Evolutionary conservation across 2,797 vertebrate genomes (phyloP).

Genomic region (Eulemur mongoz): DNA sequence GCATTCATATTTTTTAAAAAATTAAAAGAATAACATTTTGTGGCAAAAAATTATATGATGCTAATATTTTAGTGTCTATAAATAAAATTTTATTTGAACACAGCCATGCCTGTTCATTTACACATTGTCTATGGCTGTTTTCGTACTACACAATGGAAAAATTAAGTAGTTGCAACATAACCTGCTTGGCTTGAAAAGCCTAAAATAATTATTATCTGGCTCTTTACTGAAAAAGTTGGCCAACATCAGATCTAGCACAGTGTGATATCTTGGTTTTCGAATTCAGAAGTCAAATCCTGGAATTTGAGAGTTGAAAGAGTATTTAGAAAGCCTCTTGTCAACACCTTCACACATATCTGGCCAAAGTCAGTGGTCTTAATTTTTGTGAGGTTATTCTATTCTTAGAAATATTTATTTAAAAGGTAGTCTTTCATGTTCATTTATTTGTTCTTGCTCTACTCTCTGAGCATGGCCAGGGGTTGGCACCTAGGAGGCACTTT

Average conservation of each 20-base stretch:
- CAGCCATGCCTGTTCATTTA: neutral
- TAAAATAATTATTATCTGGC: neutral
- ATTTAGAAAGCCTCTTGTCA: neutral
- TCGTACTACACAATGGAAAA: neutral
- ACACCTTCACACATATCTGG: neutral
- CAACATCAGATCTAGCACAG: neutral
- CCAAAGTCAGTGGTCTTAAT: neutral
- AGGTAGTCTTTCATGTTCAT: neutral
- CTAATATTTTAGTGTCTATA: neutral
- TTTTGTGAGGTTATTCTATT: neutral
- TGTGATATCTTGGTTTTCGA: neutral
- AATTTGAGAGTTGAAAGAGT: neutral
- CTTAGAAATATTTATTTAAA: neutral
- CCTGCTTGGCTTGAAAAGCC: neutral
- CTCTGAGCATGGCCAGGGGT: neutral
- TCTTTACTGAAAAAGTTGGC: neutral
- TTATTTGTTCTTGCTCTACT: neutral
- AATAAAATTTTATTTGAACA: constrained; percentile 30
- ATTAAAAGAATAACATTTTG: constrained; percentile 2
- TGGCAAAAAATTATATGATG: constrained; percentile 19
- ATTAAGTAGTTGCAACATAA: neutral
- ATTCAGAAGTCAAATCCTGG: neutral
- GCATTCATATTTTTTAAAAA: neutral
- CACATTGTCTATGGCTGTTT: neutral
- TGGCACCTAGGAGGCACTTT: neutral